Conservation (phyloP, 2,797 vertebrate species). For the Artibeus lituratus region DNA sequence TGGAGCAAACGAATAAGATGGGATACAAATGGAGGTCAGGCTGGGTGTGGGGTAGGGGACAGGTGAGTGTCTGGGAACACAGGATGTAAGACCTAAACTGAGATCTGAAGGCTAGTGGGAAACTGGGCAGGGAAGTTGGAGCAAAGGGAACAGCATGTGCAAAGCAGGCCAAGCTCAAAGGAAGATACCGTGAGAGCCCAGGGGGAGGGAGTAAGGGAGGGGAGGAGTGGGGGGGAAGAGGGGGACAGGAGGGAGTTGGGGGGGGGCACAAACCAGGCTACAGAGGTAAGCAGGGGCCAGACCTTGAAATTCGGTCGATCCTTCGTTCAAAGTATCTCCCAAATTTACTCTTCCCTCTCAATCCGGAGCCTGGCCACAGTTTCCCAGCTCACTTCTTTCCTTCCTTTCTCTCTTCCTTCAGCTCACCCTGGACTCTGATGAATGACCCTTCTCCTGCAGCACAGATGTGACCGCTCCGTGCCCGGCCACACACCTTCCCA, state of each 20-base stretch:
- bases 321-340: no score
- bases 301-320: neutral
- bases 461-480: fast-evolving
- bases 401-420: neutral
- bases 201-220: neutral
- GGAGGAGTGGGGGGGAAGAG: no score
- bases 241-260: no score
- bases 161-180: neutral
- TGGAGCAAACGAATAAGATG: no score
- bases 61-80: fast-evolving
- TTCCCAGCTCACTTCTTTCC: neutral
- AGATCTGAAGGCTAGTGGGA: neutral
- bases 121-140: fast-evolving
- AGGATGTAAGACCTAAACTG: no score
- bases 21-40: fast-evolving
- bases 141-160: fast-evolving
- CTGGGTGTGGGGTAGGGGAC: fast-evolving
- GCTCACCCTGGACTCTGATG: fast-evolving
- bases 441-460: neutral
- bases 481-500: fast-evolving
- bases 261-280: no score
- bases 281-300: neutral
- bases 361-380: neutral
- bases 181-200: no score
- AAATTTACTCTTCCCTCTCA: neutral